Conservation (phyloP, 2,797 vertebrate genomes). For the Crypturellus tataupa region DNA sequence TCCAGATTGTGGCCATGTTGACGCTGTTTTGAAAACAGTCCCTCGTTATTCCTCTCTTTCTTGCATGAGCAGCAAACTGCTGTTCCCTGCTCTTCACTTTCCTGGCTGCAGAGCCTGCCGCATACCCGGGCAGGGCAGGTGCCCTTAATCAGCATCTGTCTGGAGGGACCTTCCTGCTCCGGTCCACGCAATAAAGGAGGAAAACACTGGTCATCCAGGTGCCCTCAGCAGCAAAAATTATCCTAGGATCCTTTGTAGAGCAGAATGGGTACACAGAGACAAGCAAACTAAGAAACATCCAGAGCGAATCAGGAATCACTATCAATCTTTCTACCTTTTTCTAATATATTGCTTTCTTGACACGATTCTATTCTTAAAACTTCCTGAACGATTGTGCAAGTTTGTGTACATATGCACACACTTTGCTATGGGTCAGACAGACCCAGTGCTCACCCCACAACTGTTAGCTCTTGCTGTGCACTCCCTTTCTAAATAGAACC, state of each 20-base stretch:
- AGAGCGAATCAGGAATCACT: neutral
- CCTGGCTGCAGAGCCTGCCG: neutral
- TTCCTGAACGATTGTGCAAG: neutral
- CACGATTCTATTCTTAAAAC: neutral
- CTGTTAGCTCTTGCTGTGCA: neutral
- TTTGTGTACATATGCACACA: rapidly evolving
- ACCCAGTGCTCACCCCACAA: neutral
- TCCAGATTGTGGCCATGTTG: neutral
- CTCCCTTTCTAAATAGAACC: neutral
- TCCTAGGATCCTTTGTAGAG: neutral
- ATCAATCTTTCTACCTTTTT: neutral
- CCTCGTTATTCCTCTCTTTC: neutral
- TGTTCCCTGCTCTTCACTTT: neutral
- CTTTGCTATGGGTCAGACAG: neutral
- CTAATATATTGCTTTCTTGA: neutral
- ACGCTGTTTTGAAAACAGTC: neutral
- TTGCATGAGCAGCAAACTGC: neutral
- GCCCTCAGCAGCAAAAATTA: neutral
- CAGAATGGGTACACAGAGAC: rapidly evolving
- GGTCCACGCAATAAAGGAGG: neutral
- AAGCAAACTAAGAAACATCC: neutral
- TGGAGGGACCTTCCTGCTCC: neutral
- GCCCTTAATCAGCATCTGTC: neutral
- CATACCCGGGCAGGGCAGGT: neutral
- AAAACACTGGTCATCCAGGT: neutral